Evolutionary conservation across 2,113 vertebrate species (phyloP).

Genomic region (Corythornis cristatus): DNA sequence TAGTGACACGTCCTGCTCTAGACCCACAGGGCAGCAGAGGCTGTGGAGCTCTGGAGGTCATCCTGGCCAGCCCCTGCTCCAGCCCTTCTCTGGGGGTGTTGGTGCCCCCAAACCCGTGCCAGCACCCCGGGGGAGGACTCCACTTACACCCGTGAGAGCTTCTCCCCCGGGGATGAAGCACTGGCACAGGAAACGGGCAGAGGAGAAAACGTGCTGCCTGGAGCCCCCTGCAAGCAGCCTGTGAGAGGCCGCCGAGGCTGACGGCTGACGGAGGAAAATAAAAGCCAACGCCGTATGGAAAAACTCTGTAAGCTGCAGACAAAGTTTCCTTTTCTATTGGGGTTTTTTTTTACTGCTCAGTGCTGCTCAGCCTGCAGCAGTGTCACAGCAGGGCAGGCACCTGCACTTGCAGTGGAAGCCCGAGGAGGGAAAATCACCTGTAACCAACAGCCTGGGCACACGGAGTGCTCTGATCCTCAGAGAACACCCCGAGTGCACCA

Average conservation of each 20-base stretch:
- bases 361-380: not conserved
- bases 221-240: not conserved
- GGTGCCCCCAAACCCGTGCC: not conserved
- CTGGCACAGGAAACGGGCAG: not conserved
- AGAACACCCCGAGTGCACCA: not conserved
- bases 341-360: not conserved
- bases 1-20: not conserved
- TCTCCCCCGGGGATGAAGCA: not conserved
- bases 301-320: not conserved
- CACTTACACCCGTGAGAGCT: not conserved
- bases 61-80: not conserved
- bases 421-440: not conserved
- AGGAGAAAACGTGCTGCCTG: not conserved
- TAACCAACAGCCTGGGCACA: not conserved
- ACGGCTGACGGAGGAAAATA: not conserved
- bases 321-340: not conserved
- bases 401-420: rapidly evolving
- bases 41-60: not conserved
- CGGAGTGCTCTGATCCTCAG: not conserved
- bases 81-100: not conserved
- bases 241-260: not conserved
- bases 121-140: not conserved
- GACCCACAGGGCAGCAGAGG: not conserved
- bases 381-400: not conserved
- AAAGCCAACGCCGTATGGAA: not conserved